Percentiles rank a stretch among this genome's conserved stretches.
These are phyloP conservation scores for Strigamia maritima DNA, from an alignment of 2,888 invertebrate species.

Conservation along the genomic window DNA sequence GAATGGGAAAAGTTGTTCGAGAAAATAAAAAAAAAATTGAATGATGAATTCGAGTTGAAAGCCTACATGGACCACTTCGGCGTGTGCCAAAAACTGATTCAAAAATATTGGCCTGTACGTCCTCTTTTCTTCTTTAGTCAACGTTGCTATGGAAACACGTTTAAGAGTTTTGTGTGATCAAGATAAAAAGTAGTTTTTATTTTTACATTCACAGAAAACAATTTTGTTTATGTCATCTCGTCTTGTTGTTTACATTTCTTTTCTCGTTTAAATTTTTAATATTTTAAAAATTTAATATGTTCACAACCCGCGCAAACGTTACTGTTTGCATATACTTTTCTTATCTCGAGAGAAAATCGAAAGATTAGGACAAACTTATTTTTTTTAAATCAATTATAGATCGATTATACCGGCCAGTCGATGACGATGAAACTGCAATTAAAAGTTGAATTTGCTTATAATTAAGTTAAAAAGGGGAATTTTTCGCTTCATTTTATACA, in stretches of 20 bases:
- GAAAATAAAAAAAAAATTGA: neutral
- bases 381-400: neutral
- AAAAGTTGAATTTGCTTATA: neutral
- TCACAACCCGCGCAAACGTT: neutral
- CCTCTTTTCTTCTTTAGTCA: neutral
- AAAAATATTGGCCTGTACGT: neutral
- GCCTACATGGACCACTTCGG: neutral
- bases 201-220: neutral
- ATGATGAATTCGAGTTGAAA: neutral
- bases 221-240: neutral
- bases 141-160: neutral
- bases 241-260: neutral
- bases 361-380: neutral
- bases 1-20: neutral
- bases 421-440: neutral
- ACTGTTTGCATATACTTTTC: neutral
- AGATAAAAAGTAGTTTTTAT: neutral
- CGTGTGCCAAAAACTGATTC: slow-evolving; percentile 13
- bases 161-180: neutral
- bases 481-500: neutral
- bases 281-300: neutral
- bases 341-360: neutral
- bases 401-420: neutral
- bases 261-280: neutral
- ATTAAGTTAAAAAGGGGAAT: neutral